phyloP scores from a whole-genome alignment of 2,888 invertebrate genomes.

The Polyommatus icarus region DNA sequence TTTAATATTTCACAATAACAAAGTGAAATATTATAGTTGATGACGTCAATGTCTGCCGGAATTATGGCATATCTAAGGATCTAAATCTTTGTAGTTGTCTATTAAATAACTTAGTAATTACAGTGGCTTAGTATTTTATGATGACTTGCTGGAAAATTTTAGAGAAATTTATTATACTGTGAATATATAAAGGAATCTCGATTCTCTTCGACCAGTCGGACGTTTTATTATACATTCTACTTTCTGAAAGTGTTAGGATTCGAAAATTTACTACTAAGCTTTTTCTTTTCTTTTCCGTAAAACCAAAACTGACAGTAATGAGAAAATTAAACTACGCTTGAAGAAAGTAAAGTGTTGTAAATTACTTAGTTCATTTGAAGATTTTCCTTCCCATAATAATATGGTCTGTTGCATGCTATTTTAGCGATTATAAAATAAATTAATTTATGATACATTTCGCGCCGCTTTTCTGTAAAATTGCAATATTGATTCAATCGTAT shows the following conservation, averaged over 20 bases:
- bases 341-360: background rate
- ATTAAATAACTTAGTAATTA: background rate
- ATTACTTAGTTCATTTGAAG: no score
- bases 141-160: background rate
- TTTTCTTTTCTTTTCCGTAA: background rate
- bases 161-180: background rate
- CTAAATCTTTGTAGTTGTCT: background rate
- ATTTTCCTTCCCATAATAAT: no score
- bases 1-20: no score
- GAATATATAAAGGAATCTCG: background rate
- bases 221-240: background rate
- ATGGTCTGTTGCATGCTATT: background rate
- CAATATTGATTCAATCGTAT: no score
- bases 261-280: background rate
- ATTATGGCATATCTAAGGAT: background rate
- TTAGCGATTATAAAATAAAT: no score
- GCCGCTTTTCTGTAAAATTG: no score
- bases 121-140: constrained; percentile 7
- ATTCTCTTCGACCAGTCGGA: background rate
- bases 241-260: background rate
- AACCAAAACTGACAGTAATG: background rate
- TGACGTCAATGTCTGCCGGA: background rate
- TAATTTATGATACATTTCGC: no score
- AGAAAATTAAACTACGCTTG: background rate
- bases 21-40: background rate